Conservation (phyloP, 2,113 vertebrate genomes). For the Dicerorhinus sumatrensis region DNA sequence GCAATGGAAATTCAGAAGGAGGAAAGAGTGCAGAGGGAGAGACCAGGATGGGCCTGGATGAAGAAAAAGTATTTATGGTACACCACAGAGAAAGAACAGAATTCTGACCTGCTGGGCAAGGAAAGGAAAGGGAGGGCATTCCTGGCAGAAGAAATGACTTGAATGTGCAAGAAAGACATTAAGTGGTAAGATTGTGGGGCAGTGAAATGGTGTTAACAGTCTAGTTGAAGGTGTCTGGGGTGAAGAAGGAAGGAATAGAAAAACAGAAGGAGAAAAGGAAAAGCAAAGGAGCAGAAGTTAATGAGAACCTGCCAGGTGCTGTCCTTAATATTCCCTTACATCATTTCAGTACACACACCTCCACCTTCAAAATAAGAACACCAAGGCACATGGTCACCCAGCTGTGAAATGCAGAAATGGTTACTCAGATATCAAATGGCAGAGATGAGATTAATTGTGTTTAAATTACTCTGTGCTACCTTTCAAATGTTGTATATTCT, state of each 20-base stretch:
- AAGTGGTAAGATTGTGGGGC: neutral
- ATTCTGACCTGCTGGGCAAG: neutral
- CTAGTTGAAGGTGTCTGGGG: neutral
- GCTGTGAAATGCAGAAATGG: neutral
- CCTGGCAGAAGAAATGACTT: neutral
- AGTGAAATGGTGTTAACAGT: neutral
- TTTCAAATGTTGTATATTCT: neutral
- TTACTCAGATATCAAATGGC: neutral
- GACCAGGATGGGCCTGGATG: neutral
- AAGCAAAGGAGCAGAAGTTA: neutral
- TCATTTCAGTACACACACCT: neutral
- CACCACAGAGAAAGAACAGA: neutral
- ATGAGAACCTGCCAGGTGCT: neutral
- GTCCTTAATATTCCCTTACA: neutral
- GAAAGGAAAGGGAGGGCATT: neutral
- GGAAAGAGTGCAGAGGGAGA: neutral
- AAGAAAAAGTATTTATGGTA: neutral
- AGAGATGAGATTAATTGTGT: neutral
- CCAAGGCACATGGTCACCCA: neutral
- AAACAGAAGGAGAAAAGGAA: neutral
- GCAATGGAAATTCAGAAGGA: neutral
- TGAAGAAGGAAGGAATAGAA: neutral
- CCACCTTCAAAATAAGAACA: neutral
- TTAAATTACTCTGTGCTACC: neutral
- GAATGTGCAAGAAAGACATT: too few relatives aligned